Evolutionary conservation across 1,140 invertebrate species (phyloP).

Genomic region (Drosophila erecta): DNA sequence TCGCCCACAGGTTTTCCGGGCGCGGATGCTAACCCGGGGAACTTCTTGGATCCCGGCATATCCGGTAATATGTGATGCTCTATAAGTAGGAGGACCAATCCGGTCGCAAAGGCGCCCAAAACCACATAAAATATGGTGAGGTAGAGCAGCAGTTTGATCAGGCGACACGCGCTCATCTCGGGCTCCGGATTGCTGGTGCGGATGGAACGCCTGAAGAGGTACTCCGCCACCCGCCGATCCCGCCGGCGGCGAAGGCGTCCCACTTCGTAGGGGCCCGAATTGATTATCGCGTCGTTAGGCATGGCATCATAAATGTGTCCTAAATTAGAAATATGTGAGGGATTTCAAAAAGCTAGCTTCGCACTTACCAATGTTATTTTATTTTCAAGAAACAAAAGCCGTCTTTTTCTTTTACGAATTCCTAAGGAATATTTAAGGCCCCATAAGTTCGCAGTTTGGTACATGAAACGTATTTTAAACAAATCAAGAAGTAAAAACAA

Average conservation of each 20-base stretch:
- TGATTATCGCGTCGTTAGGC: conserved; percentile 15
- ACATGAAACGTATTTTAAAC: no score
- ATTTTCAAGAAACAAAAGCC: neutral
- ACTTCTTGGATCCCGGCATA: conserved; percentile 25
- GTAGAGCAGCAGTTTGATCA: conserved; percentile 13
- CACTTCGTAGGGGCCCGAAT: conserved; percentile 18
- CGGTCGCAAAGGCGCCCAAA: neutral
- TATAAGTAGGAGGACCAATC: neutral
- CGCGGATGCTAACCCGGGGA: conserved; percentile 8
- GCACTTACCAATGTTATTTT: neutral
- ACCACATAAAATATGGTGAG: conserved; percentile 11
- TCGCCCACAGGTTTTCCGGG: conserved; percentile 28
- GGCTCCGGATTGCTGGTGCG: neutral
- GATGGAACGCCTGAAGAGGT: neutral
- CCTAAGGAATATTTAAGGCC: no score
- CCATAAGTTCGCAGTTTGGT: no score
- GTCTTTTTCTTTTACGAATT: no score
- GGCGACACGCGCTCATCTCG: conserved; percentile 19
- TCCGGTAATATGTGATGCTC: neutral
- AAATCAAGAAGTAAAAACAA: no score
- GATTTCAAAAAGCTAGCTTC: neutral
- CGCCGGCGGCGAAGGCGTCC: conserved; percentile 21
- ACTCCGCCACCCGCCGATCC: conserved; percentile 9
- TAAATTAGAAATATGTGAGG: neutral
- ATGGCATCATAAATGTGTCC: neutral